Percentiles rank a stretch among this genome's conserved stretches.
phyloP scores from a whole-genome alignment of 1,140 invertebrate species.

The Diorhabda carinulata region DNA sequence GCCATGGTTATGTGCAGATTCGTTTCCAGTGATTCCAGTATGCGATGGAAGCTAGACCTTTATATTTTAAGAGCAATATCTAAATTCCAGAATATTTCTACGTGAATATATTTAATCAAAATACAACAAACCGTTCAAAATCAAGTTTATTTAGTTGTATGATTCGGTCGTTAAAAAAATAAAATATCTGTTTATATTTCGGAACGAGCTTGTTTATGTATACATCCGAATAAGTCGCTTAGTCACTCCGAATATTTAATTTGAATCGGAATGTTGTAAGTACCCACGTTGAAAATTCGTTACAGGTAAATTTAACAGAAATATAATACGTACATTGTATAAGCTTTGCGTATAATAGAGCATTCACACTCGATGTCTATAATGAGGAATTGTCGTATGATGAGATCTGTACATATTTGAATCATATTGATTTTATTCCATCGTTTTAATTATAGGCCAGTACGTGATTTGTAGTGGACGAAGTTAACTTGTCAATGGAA shows the following conservation, averaged over 20 bases:
- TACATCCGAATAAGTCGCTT: neutral
- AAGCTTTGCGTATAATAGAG: conserved; percentile 26
- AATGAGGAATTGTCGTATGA: conserved; percentile 35
- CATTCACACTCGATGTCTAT: conserved; percentile 24
- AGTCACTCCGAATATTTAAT: neutral
- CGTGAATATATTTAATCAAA: too few species aligned
- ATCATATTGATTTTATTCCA: conserved; percentile 26
- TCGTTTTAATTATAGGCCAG: neutral
- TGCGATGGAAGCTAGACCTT: too few species aligned
- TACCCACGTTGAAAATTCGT: conserved; percentile 4
- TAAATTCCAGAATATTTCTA: too few species aligned
- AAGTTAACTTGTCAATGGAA: too few species aligned
- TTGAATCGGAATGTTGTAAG: neutral
- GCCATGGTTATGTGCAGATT: too few species aligned
- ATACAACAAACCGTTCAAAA: too few species aligned
- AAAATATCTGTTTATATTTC: too few species aligned
- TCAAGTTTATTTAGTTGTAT: too few species aligned
- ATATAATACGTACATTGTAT: conserved; percentile 27
- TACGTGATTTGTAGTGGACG: neutral
- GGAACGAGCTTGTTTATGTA: too few species aligned
- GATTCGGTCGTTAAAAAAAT: too few species aligned
- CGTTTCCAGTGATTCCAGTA: too few species aligned
- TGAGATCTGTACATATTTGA: conserved; percentile 17
- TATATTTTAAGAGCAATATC: too few species aligned
- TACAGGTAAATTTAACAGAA: conserved; percentile 13